phyloP scores from a whole-genome alignment of 2,797 vertebrate genomes.

The Helicolenus hilgendorfi region DNA sequence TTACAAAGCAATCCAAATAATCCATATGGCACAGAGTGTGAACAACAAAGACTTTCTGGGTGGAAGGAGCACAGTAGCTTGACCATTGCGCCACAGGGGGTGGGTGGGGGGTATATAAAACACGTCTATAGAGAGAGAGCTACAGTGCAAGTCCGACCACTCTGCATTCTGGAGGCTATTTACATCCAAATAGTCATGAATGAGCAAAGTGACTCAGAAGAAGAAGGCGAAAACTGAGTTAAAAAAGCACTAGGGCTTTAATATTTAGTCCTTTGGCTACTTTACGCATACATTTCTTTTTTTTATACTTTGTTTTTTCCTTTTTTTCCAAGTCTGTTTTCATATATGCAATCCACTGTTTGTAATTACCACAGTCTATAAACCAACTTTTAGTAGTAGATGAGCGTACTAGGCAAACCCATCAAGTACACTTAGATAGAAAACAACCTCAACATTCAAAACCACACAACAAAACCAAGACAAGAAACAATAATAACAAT shows the following conservation, averaged over 20 bases:
- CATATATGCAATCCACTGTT: no score
- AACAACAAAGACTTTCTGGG: slow-evolving; percentile 45
- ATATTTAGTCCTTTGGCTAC: not conserved
- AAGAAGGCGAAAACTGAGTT: not conserved
- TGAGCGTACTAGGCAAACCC: no score
- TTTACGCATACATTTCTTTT: not conserved
- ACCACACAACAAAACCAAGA: no score
- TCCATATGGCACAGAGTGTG: slow-evolving; percentile 38
- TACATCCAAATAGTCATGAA: not conserved
- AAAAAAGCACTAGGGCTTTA: not conserved
- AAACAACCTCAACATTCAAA: no score
- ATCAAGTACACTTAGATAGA: no score
- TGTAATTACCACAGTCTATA: no score
- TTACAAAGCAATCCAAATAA: not conserved
- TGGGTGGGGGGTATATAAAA: slow-evolving; percentile 54
- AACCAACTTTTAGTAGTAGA: no score
- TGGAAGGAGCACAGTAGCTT: slow-evolving; percentile 50
- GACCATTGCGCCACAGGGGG: slow-evolving; percentile 63
- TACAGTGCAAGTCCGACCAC: not conserved
- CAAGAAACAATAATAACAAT: no score
- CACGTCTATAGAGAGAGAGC: slow-evolving; percentile 44
- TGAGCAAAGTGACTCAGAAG: not conserved
- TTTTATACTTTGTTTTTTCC: no score
- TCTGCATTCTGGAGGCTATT: not conserved
- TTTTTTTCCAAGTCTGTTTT: no score